phyloP scores from a whole-genome alignment of 2,888 invertebrate genomes.

The Lasioglossum calceatum region DNA sequence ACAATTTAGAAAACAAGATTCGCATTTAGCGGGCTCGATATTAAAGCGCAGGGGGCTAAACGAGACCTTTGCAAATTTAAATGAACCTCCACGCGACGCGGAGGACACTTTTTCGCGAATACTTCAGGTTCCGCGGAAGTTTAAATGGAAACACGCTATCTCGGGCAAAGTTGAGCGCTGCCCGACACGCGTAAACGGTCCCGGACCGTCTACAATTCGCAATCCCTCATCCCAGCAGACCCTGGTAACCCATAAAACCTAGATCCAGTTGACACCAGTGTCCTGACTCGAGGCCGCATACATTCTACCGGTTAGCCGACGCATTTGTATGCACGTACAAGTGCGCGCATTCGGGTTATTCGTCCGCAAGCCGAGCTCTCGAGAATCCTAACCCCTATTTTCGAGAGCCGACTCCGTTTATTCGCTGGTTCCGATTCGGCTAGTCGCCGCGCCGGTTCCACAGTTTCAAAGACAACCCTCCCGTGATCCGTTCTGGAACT shows the following conservation, averaged over 20 bases:
- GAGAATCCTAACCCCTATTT: conserved; percentile 29
- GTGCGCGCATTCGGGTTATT: conserved; percentile 41
- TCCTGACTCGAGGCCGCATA: conserved; percentile 35
- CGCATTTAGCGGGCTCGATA: neutral
- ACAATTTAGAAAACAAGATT: neutral
- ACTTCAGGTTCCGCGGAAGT: neutral
- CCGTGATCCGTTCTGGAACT: conserved; percentile 20
- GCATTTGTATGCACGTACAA: conserved; percentile 48
- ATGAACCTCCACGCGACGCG: neutral
- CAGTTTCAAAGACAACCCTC: conserved; percentile 28
- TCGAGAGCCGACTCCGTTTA: conserved; percentile 15
- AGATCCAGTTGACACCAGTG: conserved; percentile 41
- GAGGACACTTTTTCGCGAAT: neutral
- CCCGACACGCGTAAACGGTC: neutral
- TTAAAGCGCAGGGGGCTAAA: neutral
- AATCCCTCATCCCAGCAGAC: conserved; percentile 15
- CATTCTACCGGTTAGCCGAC: conserved; percentile 22
- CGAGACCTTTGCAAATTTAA: neutral
- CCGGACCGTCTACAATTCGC: neutral
- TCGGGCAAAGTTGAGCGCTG: neutral
- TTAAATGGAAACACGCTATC: neutral
- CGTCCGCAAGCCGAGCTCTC: conserved; percentile 26
- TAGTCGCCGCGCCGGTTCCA: neutral
- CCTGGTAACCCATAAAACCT: conserved; percentile 51
- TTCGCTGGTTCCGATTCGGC: conserved; percentile 23